Evolutionary conservation across 2,113 vertebrate species (phyloP).

Genomic region (Carassius carassius): DNA sequence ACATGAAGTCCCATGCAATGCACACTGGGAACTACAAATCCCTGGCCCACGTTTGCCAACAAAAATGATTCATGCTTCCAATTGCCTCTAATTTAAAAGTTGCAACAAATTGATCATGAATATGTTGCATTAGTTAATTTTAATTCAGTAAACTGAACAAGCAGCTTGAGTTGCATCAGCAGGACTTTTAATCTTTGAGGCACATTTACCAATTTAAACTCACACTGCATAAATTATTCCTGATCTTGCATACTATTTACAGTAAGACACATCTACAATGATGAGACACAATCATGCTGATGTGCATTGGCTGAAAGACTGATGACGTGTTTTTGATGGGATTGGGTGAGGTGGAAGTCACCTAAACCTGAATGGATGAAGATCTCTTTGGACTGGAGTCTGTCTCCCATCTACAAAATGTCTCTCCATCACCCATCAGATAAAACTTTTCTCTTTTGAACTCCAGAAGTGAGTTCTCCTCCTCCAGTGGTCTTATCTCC

Average conservation of each 20-base stretch:
- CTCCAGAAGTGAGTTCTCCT: slow-evolving; percentile 63
- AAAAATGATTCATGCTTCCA: not conserved
- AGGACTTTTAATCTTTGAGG: not conserved
- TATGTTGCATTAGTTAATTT: not conserved
- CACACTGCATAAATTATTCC: no score
- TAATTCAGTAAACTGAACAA: not conserved
- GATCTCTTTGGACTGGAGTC: slow-evolving; percentile 43
- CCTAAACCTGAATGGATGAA: slow-evolving; percentile 39
- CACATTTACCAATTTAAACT: no score
- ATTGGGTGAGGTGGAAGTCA: slow-evolving; percentile 21
- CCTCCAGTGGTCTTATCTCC: slow-evolving; percentile 78
- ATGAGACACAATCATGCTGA: not conserved
- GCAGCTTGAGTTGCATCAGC: not conserved
- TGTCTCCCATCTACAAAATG: slow-evolving; percentile 72
- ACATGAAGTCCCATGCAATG: not conserved
- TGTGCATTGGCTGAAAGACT: not conserved
- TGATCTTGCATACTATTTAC: not conserved
- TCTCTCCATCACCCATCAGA: slow-evolving; percentile 77
- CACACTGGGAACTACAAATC: slow-evolving; percentile 2
- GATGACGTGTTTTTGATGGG: not conserved
- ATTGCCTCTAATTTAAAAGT: not conserved
- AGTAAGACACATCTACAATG: not conserved
- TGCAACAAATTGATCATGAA: not conserved
- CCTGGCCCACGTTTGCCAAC: not conserved
- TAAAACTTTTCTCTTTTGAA: slow-evolving; percentile 81